These are phyloP conservation scores for Holotrichia oblita DNA, from an alignment of 1,140 invertebrate genomes.

Conservation along the genomic window DNA sequence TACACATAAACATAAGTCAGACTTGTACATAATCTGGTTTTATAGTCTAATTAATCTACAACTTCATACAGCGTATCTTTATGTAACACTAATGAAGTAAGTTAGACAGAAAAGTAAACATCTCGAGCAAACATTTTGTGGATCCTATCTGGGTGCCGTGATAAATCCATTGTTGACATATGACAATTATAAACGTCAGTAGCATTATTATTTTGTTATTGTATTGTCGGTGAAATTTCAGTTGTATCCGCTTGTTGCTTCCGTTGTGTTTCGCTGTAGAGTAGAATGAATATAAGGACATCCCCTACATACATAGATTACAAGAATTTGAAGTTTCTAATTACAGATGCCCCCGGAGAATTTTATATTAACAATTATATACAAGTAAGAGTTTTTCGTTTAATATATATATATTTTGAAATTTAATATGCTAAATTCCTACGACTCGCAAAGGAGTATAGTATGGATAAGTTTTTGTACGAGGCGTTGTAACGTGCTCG, in stretches of 20 bases:
- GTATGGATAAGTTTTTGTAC: no score
- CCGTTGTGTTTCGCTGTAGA: not conserved
- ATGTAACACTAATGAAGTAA: constrained; percentile 1
- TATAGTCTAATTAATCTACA: no score
- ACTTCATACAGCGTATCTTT: not conserved
- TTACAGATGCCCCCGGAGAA: constrained; percentile 9
- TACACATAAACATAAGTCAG: no score
- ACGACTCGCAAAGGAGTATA: no score
- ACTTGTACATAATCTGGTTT: no score
- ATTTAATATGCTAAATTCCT: not conserved
- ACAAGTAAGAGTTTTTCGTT: constrained; percentile 19
- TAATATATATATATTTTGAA: not conserved
- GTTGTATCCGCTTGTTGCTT: not conserved
- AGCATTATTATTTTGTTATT: not conserved
- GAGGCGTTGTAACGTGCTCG: no score
- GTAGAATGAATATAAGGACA: constrained; percentile 15
- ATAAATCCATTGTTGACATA: constrained; percentile 6
- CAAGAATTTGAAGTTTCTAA: constrained; percentile 27
- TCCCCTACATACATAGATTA: constrained; percentile 28
- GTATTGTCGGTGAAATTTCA: not conserved
- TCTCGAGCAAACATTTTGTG: not conserved
- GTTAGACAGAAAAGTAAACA: not conserved
- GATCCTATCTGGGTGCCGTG: not conserved
- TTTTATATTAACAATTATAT: constrained; percentile 37
- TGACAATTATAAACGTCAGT: constrained; percentile 9